phyloP scores from a whole-genome alignment of 2,888 invertebrate genomes.

The Polylopha cassiicola region DNA sequence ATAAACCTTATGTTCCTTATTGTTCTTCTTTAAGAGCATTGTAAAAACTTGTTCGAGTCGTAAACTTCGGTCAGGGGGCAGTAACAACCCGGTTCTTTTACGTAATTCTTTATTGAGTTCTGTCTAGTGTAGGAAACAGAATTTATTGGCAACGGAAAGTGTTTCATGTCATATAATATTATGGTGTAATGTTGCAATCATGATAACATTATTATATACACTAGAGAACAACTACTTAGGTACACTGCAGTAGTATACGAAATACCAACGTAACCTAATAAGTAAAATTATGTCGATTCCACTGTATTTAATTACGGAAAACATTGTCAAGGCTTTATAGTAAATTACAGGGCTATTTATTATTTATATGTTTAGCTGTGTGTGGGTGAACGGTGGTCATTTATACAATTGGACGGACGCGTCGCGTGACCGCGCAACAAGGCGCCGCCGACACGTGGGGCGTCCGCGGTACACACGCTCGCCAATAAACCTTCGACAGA shows the following conservation, averaged over 20 bases:
- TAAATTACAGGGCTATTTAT: constrained; percentile 37
- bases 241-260: too few species aligned
- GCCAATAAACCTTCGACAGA: too few species aligned
- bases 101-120: constrained; percentile 8
- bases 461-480: constrained; percentile 42
- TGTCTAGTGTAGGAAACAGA: constrained; percentile 5
- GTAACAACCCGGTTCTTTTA: constrained; percentile 23
- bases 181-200: too few species aligned
- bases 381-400: constrained; percentile 43
- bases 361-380: constrained; percentile 15
- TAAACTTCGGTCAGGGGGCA: constrained; percentile 34
- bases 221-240: constrained; percentile 7
- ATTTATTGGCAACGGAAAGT: too few species aligned
- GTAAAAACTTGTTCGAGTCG: constrained; percentile 40
- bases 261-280: too few species aligned
- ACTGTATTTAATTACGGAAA: constrained; percentile 27
- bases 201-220: too few species aligned
- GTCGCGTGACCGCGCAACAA: constrained; percentile 58
- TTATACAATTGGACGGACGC: constrained; percentile 56
- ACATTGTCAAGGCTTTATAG: constrained; percentile 34
- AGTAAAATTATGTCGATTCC: constrained; percentile 3
- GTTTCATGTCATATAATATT: too few species aligned
- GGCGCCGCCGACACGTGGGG: constrained; percentile 60
- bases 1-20: constrained; percentile 35
- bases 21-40: constrained; percentile 36